phyloP scores from a whole-genome alignment of 2,888 invertebrate genomes.

The Leistus spinibarbis region DNA sequence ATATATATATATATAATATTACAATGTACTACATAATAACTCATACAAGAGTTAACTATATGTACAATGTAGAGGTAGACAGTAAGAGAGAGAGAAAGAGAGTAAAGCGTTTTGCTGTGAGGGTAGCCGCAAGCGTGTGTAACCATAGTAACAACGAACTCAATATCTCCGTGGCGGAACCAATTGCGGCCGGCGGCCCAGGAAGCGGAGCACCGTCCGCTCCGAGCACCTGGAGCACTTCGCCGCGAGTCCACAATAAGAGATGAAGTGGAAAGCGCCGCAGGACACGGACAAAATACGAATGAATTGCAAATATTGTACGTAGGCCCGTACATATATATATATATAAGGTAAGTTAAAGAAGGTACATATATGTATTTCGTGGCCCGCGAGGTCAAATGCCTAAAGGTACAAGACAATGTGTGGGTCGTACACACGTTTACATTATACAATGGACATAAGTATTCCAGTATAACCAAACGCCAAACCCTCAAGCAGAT shows the following conservation, averaged over 20 bases:
- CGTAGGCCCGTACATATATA: background rate
- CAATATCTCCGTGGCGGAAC: slow-evolving; percentile 54
- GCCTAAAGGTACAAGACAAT: slow-evolving; percentile 4
- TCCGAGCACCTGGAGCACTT: slow-evolving; percentile 43
- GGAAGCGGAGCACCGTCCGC: slow-evolving; percentile 41
- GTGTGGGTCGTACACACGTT: slow-evolving; percentile 3
- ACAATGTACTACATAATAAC: background rate
- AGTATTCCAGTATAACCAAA: slow-evolving; percentile 2
- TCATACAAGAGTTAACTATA: background rate
- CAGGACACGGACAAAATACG: background rate
- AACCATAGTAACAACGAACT: slow-evolving; percentile 53
- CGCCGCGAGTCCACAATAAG: slow-evolving; percentile 45
- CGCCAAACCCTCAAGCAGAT: slow-evolving; percentile 25
- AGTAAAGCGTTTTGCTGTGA: slow-evolving; percentile 6
- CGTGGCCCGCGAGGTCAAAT: slow-evolving; percentile 4
- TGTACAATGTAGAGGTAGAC: background rate
- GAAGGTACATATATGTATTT: background rate
- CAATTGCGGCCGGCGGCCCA: slow-evolving; percentile 44
- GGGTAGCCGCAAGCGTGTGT: slow-evolving; percentile 47
- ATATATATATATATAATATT: background rate
- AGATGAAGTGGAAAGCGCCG: slow-evolving; percentile 43
- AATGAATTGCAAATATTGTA: background rate
- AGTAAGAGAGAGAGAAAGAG: background rate
- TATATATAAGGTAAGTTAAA: background rate
- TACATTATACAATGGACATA: slow-evolving; percentile 6